These are phyloP conservation scores for Ciconia maguari DNA, from an alignment of 2,113 vertebrate species.

Conservation along the genomic window DNA sequence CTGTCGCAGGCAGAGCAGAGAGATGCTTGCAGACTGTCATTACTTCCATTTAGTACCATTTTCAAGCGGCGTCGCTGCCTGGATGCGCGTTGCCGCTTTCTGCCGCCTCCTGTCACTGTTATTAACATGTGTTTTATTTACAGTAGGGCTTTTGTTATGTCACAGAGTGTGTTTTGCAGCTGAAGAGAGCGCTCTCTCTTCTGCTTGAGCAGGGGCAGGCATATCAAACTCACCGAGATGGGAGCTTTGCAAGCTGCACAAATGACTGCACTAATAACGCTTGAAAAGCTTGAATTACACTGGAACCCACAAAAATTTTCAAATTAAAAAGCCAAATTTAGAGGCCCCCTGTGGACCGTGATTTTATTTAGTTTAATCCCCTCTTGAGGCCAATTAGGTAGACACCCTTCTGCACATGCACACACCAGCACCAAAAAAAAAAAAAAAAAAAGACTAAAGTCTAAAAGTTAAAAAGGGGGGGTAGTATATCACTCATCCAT, in stretches of 20 bases:
- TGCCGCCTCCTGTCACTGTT: constrained; percentile 18
- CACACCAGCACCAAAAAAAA: background rate
- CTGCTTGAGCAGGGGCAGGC: background rate
- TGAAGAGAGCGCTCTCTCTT: constrained; percentile 11
- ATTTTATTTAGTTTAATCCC: constrained; percentile 83
- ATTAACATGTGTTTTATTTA: constrained; percentile 32
- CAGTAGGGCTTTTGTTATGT: background rate
- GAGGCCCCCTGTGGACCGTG: constrained; percentile 72
- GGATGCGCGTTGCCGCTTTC: background rate
- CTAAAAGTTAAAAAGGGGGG: background rate
- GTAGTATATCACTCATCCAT: constrained; percentile 66
- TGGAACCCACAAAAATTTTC: constrained; percentile 82
- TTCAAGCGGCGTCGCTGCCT: background rate
- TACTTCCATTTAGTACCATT: background rate
- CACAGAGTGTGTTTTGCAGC: background rate
- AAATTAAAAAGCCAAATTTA: constrained; percentile 84
- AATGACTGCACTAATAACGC: constrained; percentile 77
- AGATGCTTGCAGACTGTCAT: background rate
- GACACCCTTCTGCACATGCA: constrained; percentile 72
- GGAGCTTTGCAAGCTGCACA: constrained; percentile 49
- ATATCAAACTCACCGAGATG: background rate
- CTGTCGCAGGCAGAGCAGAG: background rate
- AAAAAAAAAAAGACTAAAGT: background rate
- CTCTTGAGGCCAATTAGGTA: constrained; percentile 81
- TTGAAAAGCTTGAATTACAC: constrained; percentile 82